Percentiles rank a stretch among this genome's conserved stretches.
Conservation (phyloP, 2,113 vertebrate genomes). For the Poeciliopsis prolifica region DNA sequence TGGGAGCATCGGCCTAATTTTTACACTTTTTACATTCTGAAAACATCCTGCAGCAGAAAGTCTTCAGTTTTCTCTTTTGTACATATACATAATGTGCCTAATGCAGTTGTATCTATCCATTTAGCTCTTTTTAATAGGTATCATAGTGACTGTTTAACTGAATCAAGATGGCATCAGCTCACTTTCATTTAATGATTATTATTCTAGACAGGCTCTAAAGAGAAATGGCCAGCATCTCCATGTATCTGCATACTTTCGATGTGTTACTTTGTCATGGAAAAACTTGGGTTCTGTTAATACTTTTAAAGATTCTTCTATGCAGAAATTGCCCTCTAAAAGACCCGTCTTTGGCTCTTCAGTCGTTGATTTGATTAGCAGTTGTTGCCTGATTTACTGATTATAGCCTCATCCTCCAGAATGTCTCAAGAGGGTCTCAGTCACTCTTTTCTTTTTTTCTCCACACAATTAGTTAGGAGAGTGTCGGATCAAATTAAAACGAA, state of each 20-base stretch:
- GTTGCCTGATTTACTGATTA: not conserved
- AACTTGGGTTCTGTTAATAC: conserved; percentile 1
- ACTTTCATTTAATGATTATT: not conserved
- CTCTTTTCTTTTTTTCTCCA: not conserved
- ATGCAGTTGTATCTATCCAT: not conserved
- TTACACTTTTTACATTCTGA: conserved; percentile 13
- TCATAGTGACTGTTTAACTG: conserved; percentile 9
- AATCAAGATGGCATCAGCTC: not conserved
- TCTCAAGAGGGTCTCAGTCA: not conserved
- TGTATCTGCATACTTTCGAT: no score
- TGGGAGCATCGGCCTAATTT: conserved; percentile 21
- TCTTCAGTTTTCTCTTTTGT: not conserved
- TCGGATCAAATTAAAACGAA: not conserved
- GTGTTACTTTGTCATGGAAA: not conserved
- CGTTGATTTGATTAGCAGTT: not conserved
- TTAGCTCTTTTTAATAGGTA: conserved; percentile 4
- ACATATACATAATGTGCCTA: conserved; percentile 24
- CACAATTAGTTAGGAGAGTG: not conserved
- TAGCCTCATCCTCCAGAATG: not conserved
- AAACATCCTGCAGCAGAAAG: conserved; percentile 16
- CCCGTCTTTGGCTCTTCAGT: no score
- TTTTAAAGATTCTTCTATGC: not conserved
- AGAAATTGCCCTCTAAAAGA: not conserved
- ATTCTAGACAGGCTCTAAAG: not conserved
- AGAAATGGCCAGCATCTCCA: not conserved